Base-by-base conservation (phyloP, 2,888 invertebrate genomes). In the Tetheella fluctuosa region DNA sequence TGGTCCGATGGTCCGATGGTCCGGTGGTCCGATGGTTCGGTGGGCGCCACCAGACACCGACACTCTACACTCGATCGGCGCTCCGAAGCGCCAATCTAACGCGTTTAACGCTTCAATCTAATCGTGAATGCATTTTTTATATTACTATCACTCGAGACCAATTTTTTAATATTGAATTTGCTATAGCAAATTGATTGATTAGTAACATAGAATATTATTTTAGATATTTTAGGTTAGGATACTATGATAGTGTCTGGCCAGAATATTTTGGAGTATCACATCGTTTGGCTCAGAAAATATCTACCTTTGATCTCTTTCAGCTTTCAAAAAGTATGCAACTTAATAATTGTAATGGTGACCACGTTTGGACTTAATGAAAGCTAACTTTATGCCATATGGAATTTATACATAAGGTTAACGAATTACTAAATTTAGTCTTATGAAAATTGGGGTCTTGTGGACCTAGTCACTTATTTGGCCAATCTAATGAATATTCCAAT, bases 381-480 rank as follows among this genome's bases (percentile, higher is more conserved):
- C 91, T 91, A 91, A 93, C 89, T 91, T 90, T 91, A 93, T 92
- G 93, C 93, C 93, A 93, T 93, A 92, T 86, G 93, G 92, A 92
- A 91, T 91, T 92, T 89, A 89, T 81, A 91, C 91, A 91, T 92
- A 92, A 92, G 91, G 89, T 91, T 92, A 90, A 93, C 93, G 93
- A 93, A 93, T 92, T 93, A 91, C 91, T 93, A 92, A 93, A 93
- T 89, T 91, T 91, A 91, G 91, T 88, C 85, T 91, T 90, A 91
- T 88, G 88, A 88, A 87, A 34, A 87, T 84, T 80, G 85, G 79
- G 93, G 91, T 91, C 91, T 85, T 88, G 84, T 81, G 81, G 91
- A 90, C 93, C 93, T 90, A 92, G 93, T 92, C 93, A 91, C 90
- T 90, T 88, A 84, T 91, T 92, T 90, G 93, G 93, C 93, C 92